These are phyloP conservation scores for Scopus umbretta DNA, from an alignment of 2,113 vertebrate genomes.

Conservation along the genomic window DNA sequence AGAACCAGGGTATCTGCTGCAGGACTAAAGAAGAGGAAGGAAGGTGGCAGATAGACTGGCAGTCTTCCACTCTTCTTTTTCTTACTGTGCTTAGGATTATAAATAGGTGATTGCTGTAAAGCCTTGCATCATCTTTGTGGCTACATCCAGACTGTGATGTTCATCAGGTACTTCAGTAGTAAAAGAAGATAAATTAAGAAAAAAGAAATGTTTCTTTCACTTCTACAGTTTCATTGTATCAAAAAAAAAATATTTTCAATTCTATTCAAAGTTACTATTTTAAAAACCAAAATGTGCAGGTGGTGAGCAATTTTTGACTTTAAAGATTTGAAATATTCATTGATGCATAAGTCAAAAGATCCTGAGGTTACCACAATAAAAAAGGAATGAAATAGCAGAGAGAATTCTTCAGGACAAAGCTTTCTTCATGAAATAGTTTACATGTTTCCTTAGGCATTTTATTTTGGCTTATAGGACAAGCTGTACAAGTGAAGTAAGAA, in stretches of 20 bases:
- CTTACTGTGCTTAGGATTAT: background rate
- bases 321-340: background rate
- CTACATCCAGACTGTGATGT: background rate
- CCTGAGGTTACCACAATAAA: background rate
- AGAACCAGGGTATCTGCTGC: background rate
- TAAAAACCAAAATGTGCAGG: background rate
- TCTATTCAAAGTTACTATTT: background rate
- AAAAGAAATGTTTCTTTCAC: background rate
- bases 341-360: background rate
- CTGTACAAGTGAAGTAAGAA: background rate
- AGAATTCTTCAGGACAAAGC: background rate
- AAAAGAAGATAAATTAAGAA: background rate
- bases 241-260: background rate
- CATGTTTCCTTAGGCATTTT: background rate
- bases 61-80: background rate
- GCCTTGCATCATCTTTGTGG: background rate
- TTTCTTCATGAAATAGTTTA: background rate
- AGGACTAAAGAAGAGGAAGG: background rate
- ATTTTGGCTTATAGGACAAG: background rate
- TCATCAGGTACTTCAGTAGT: background rate
- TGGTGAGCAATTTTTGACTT: background rate
- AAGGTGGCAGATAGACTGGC: background rate
- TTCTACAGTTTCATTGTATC: background rate
- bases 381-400: background rate
- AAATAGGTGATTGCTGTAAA: background rate